phyloP scores from a whole-genome alignment of 2,888 invertebrate genomes.

The Nebria brevicollis region DNA sequence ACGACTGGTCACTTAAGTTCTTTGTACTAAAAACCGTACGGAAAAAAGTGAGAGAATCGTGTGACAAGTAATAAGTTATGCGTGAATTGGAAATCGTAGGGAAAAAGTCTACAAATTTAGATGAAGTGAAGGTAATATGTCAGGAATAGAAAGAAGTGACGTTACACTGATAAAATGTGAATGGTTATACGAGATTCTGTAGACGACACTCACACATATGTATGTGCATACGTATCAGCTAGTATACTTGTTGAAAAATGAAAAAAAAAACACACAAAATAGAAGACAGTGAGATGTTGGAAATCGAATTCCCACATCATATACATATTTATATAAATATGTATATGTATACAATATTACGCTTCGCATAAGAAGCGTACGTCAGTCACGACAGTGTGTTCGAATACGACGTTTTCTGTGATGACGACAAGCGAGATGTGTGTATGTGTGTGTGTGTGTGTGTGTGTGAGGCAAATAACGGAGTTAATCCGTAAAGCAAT shows the following conservation, averaged over 20 bases:
- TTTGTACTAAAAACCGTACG: not conserved
- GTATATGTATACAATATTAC: not conserved
- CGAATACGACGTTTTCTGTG: constrained; percentile 5
- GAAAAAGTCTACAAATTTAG: constrained; percentile 11
- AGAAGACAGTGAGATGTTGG: constrained; percentile 1
- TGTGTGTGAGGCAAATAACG: constrained; percentile 22
- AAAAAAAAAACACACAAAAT: not conserved
- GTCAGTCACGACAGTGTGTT: not conserved
- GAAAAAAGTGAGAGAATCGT: not conserved
- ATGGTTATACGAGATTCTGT: not conserved
- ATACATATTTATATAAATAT: not conserved
- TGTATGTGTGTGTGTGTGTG: not conserved
- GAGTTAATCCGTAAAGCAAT: constrained; percentile 28
- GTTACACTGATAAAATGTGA: not conserved
- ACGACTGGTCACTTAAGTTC: not conserved
- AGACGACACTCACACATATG: not conserved
- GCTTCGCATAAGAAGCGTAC: not conserved
- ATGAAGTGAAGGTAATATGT: constrained; percentile 3
- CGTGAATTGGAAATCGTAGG: not conserved
- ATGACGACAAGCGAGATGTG: not conserved
- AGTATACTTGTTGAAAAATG: not conserved
- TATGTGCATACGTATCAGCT: too few species aligned
- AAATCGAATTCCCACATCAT: not conserved
- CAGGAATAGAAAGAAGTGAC: not conserved
- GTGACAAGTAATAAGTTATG: not conserved